Conservation (phyloP, 2,888 invertebrate species). For the Ennomos fuscantarius region DNA sequence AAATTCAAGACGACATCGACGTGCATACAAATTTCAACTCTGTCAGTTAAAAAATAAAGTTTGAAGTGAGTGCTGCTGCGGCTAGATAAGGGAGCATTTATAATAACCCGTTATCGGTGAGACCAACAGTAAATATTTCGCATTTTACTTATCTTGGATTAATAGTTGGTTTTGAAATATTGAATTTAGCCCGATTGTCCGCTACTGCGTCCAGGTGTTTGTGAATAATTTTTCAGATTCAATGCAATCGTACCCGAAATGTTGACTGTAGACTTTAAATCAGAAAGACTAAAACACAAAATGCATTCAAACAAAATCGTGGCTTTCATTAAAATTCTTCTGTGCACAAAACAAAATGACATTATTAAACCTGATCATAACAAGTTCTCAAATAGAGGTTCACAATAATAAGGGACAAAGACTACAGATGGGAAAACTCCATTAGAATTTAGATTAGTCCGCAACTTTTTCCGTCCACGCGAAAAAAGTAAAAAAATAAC, state of each 20-base stretch:
- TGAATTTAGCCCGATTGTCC: conserved; percentile 69
- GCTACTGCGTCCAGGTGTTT: conserved; percentile 47
- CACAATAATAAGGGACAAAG: conserved; percentile 33
- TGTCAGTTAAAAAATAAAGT: conserved; percentile 43
- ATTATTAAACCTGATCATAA: conserved; percentile 7
- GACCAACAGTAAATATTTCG: conserved; percentile 79
- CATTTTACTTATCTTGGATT: conserved; percentile 73
- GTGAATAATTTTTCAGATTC: conserved; percentile 40
- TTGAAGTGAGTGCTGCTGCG: conserved; percentile 41
- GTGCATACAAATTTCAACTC: conserved; percentile 54
- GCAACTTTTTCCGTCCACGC: conserved; percentile 36
- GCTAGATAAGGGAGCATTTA: conserved; percentile 78
- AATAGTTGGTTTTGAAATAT: conserved; percentile 75
- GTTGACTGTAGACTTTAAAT: no score
- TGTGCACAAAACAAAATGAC: neutral
- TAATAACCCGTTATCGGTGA: conserved; percentile 74
- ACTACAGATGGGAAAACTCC: conserved; percentile 36
- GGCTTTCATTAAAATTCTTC: no score
- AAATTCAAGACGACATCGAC: conserved; percentile 72
- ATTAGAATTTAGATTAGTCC: conserved; percentile 44
- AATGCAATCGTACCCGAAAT: neutral
- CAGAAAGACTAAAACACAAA: no score
- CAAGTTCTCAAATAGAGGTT: conserved; percentile 26
- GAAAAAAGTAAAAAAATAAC: conserved; percentile 33
- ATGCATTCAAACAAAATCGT: no score